Base-by-base conservation (phyloP, 1,140 invertebrate species). In the Ceratitis capitata region DNA sequence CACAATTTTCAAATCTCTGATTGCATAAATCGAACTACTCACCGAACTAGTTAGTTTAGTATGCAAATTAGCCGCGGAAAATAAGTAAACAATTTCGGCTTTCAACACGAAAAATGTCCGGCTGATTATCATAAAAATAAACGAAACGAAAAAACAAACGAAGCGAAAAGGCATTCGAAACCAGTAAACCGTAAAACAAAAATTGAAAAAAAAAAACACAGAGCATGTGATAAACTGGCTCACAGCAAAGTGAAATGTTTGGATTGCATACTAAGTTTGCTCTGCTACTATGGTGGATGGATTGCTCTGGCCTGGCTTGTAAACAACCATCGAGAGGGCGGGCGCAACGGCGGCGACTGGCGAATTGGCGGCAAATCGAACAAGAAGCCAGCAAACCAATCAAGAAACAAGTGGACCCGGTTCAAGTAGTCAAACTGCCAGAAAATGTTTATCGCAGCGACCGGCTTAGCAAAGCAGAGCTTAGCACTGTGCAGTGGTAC, bases 341-440 rank as follows among this genome's bases (percentile, higher is more conserved):
- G 39, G 69, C 39, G 69, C n/a, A n/a, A 6, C 32, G 39, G 56
- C 56, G 12, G 23, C 1, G n/a, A n/a, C n/a, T n/a, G n/a, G n/a
- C n/a, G n/a, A n/a, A n/a, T n/a, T n/a, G n/a, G n/a, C n/a, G 26
- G 26, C 23, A 61, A 6, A 56, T 26, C 51, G 51, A n/a, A n/a
- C n/a, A n/a, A n/a, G n/a, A 69, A 69, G 26, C n/a, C 9, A 78
- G 26, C 9, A 39, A 23, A 32, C 42, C 39, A 78, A 78, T 78
- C 69, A 78, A 78, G 69, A 42, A 78, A 78, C 69, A 78, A 78
- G 69, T 78, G 69, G 39, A 78, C 69, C 69, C 69, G 39, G 69
- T 47, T 78, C 39, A 42, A 69, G 32, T n/a, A 69, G 64, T 69
- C 64, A 78, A 78, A 78, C 69, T 23, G 39, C 69, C 69, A 78